Conservation (phyloP, 1,140 invertebrate genomes). For the Bombus affinis region DNA sequence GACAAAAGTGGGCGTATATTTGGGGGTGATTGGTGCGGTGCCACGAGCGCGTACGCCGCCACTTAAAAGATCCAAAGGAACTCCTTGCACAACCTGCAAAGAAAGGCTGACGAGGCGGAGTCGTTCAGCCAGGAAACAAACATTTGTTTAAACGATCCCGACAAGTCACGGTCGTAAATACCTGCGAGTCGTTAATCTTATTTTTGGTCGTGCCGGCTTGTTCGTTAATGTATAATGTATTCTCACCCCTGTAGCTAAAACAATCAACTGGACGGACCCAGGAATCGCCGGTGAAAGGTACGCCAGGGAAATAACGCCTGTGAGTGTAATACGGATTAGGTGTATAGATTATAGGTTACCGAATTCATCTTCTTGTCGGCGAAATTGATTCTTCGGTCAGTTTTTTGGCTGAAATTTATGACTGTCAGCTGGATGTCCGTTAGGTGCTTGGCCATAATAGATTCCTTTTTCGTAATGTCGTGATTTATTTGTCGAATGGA, state of each 20-base stretch:
- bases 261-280: conserved; percentile 63
- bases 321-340: conserved; percentile 55
- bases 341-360: conserved; percentile 50
- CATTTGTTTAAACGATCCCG: conserved; percentile 76
- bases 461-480: conserved; percentile 25
- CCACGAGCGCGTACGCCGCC: conserved; percentile 44
- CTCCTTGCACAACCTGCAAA: conserved; percentile 20
- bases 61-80: conserved; percentile 36
- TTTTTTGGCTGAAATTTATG: conserved; percentile 27
- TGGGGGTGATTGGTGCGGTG: conserved; percentile 46
- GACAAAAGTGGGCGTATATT: conserved; percentile 40
- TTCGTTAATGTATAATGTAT: conserved; percentile 76
- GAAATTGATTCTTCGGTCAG: conserved; percentile 48
- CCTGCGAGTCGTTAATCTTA: conserved; percentile 75
- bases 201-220: conserved; percentile 53
- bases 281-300: conserved; percentile 45
- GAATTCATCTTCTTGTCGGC: conserved; percentile 28
- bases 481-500: conserved; percentile 26
- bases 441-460: conserved; percentile 7
- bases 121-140: conserved; percentile 67
- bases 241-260: conserved; percentile 76
- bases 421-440: conserved; percentile 9
- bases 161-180: conserved; percentile 73
- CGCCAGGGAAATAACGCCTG: conserved; percentile 14
- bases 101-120: conserved; percentile 56